These are phyloP conservation scores for Tachysurus vachellii DNA, from an alignment of 2,113 vertebrate genomes.

Conservation along the genomic window DNA sequence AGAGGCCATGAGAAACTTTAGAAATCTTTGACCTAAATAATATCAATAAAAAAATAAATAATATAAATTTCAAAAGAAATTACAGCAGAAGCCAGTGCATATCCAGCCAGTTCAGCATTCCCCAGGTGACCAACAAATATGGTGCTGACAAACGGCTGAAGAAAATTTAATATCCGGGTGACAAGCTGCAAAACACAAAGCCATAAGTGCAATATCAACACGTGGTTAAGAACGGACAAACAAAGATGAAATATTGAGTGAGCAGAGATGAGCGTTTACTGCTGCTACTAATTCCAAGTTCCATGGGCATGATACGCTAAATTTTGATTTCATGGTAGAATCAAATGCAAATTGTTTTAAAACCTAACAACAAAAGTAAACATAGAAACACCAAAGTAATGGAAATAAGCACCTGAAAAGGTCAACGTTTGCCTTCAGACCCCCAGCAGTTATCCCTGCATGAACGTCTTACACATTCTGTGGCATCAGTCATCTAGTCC, in stretches of 20 bases:
- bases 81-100: slow-evolving; percentile 87
- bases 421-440: not conserved
- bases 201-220: not conserved
- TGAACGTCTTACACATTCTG: not conserved
- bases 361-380: not conserved
- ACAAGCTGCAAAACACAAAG: slow-evolving; percentile 72
- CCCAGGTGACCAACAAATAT: slow-evolving; percentile 94
- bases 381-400: not conserved
- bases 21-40: not conserved
- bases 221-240: not conserved
- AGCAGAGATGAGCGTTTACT: too few species aligned
- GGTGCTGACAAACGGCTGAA: slow-evolving; percentile 82
- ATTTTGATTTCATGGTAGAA: not conserved
- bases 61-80: not conserved
- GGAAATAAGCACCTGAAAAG: not conserved
- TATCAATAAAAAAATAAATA: not conserved
- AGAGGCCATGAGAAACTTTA: not conserved
- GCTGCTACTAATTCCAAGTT: not conserved
- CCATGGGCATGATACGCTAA: not conserved
- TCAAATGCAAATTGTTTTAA: too few species aligned
- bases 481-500: not conserved
- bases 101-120: slow-evolving; percentile 86
- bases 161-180: slow-evolving; percentile 81
- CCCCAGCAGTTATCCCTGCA: not conserved
- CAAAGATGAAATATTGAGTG: not conserved